Evolutionary conservation across 2,797 vertebrate species (phyloP).

Genomic region (Mus spretus): DNA sequence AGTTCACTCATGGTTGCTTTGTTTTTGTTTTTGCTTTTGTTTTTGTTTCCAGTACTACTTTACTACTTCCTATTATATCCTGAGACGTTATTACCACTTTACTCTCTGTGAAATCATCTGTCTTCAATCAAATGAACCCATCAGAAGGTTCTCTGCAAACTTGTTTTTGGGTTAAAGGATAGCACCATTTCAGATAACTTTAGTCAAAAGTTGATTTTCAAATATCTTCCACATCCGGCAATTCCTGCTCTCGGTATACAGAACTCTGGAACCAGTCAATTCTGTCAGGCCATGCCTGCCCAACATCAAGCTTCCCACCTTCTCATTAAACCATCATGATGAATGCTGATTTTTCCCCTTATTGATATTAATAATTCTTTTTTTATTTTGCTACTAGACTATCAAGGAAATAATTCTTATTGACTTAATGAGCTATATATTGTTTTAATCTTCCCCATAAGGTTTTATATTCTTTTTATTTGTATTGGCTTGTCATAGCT

Average conservation of each 20-base stretch:
- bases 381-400: background rate
- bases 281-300: background rate
- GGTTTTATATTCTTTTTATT: background rate
- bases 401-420: background rate
- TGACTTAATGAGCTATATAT: background rate
- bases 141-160: background rate
- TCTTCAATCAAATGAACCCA: background rate
- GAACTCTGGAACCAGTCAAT: background rate
- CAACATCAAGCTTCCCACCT: background rate
- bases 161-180: background rate
- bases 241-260: background rate
- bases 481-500: background rate
- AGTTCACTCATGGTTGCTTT: background rate
- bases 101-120: conserved; percentile 8
- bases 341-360: background rate
- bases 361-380: background rate
- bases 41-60: background rate
- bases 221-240: background rate
- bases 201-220: conserved; percentile 16
- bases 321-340: background rate
- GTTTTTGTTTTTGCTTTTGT: no score
- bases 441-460: background rate
- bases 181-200: background rate
- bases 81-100: conserved; percentile 28
- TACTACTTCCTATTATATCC: background rate